Percentiles rank a stretch among this genome's conserved stretches.
phyloP scores from a whole-genome alignment of 1,140 invertebrate genomes.

The Calephelis virginiensis region DNA sequence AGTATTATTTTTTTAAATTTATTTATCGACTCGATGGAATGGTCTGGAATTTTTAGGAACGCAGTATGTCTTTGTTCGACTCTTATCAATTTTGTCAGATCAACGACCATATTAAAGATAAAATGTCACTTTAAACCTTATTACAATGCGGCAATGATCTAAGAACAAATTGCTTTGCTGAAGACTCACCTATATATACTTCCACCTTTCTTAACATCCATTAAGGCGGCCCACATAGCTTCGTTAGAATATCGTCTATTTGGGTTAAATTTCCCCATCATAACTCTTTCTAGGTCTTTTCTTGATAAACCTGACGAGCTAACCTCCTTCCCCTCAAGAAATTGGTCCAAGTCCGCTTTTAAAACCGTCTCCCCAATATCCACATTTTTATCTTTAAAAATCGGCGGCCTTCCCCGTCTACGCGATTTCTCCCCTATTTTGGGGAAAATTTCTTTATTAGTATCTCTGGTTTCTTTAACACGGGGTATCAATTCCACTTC shows the following conservation, averaged over 20 bases:
- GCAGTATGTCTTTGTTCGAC: no score
- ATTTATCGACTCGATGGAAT: no score
- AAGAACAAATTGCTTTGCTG: neutral
- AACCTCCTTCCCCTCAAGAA: conserved; percentile 71
- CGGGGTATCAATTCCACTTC: conserved; percentile 66
- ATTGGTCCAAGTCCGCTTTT: conserved; percentile 72
- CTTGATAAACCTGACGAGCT: conserved; percentile 70
- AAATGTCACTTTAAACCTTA: no score
- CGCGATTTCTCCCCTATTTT: conserved; percentile 51
- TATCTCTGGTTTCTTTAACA: conserved; percentile 39
- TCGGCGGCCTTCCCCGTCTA: conserved; percentile 53
- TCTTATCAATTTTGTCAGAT: no score
- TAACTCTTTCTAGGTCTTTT: conserved; percentile 70
- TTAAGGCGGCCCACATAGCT: conserved; percentile 73
- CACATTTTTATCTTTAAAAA: conserved; percentile 66
- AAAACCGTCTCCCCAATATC: conserved; percentile 70
- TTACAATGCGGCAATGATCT: no score
- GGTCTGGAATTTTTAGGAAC: no score
- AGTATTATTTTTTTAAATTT: no score
- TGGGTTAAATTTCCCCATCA: conserved; percentile 78
- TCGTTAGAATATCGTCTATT: conserved; percentile 71
- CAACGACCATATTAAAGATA: no score
- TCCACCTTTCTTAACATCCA: conserved; percentile 78
- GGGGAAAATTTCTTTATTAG: conserved; percentile 41
- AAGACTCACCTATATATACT: conserved; percentile 74